Conservation (phyloP, 2,888 invertebrate genomes). For the Scelioninae gen. 1 region DNA sequence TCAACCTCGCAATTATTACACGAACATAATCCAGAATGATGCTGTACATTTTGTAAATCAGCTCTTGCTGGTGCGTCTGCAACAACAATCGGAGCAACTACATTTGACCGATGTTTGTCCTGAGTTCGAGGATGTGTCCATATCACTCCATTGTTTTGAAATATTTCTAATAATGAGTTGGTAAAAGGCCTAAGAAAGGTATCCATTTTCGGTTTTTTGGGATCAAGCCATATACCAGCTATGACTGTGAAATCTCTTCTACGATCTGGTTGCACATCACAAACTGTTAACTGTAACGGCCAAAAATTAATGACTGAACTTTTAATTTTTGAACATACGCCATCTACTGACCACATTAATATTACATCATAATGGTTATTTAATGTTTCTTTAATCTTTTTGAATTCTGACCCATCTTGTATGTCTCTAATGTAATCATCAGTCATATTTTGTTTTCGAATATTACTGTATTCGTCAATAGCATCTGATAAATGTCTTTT, state of each 20-base stretch:
- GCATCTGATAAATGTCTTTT: slow-evolving; percentile 13
- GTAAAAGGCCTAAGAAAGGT: slow-evolving; percentile 26
- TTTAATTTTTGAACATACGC: slow-evolving; percentile 1
- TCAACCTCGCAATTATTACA: slow-evolving; percentile 22
- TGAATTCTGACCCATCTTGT: slow-evolving; percentile 36
- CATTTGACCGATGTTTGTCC: slow-evolving; percentile 2
- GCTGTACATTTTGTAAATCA: slow-evolving; percentile 30
- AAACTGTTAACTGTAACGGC: slow-evolving; percentile 34
- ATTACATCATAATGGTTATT: slow-evolving; percentile 29
- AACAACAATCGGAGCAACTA: slow-evolving; percentile 22
- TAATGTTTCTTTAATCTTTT: slow-evolving; percentile 1
- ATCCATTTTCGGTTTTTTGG: slow-evolving; percentile 33
- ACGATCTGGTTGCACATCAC: slow-evolving; percentile 1
- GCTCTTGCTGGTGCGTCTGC: slow-evolving; percentile 37
- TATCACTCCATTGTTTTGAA: too few species aligned
- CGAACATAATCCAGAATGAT: slow-evolving; percentile 8
- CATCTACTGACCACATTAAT: slow-evolving; percentile 37
- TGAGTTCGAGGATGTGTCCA: slow-evolving; percentile 21
- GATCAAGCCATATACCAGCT: slow-evolving; percentile 33
- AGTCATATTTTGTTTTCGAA: not conserved
- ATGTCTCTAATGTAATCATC: slow-evolving; percentile 21
- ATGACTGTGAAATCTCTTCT: slow-evolving; percentile 1
- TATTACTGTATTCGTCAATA: slow-evolving; percentile 16
- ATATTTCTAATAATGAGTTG: too few species aligned
- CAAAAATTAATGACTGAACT: slow-evolving; percentile 26